phyloP scores from a whole-genome alignment of 2,113 vertebrate genomes.

The Tichodroma muraria region DNA sequence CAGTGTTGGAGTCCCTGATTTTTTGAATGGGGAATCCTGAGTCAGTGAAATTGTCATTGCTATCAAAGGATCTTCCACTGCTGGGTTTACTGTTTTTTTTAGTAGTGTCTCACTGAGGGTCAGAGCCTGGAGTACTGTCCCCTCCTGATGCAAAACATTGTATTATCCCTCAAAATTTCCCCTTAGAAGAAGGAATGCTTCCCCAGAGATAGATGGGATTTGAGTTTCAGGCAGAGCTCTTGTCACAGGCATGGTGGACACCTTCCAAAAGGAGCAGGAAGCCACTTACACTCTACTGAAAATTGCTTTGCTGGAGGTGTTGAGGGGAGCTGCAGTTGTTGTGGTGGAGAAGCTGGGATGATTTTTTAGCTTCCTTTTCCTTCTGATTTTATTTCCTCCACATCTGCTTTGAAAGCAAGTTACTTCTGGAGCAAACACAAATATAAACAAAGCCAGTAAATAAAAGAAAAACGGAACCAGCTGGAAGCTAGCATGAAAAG shows the following conservation, averaged over 20 bases:
- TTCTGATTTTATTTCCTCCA: neutral
- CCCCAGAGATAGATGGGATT: neutral
- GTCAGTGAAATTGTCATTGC: neutral
- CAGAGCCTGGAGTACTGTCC: neutral
- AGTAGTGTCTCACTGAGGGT: neutral
- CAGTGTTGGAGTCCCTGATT: neutral
- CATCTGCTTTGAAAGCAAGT: neutral
- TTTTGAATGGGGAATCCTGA: neutral
- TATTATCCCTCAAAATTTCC: neutral
- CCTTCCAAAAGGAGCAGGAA: neutral
- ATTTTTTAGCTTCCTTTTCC: neutral
- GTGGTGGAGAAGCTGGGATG: neutral
- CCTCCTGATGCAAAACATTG: neutral
- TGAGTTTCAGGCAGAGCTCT: neutral
- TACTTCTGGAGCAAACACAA: neutral
- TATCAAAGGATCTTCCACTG: neutral
- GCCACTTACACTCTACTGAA: neutral
- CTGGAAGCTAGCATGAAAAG: neutral
- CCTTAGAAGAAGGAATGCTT: neutral
- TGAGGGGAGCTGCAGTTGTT: neutral
- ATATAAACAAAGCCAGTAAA: slow-evolving; percentile 5
- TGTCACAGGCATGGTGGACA: neutral
- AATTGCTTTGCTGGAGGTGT: neutral
- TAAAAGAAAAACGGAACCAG: neutral
- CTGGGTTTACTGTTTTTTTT: too few relatives aligned